Conservation (phyloP, 2,113 vertebrate species). For the Tachycineta bicolor region DNA sequence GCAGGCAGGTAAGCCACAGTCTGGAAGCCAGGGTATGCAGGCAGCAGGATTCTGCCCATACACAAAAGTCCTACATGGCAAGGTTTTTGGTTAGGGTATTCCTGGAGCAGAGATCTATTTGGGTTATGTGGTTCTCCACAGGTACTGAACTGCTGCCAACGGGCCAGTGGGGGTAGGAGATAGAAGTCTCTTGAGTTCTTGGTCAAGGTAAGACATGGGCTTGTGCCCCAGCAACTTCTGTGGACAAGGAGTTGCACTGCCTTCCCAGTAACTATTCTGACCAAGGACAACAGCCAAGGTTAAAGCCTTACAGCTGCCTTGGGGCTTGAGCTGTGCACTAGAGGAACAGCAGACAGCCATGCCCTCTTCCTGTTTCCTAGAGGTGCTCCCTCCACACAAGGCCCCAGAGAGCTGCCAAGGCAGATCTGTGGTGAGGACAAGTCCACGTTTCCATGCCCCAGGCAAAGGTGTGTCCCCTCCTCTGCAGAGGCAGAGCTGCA, state of each 20-base stretch:
- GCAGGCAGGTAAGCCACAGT: background rate
- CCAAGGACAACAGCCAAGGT: background rate
- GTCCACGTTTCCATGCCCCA: background rate
- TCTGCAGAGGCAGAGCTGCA: background rate
- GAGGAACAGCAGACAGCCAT: background rate
- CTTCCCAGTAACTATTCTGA: background rate
- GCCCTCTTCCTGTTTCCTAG: background rate
- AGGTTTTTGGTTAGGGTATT: background rate
- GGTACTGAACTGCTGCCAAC: background rate
- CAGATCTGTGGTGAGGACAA: background rate
- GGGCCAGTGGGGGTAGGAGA: background rate
- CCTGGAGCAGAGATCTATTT: background rate
- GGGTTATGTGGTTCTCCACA: background rate
- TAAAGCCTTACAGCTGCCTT: background rate
- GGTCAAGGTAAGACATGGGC: background rate
- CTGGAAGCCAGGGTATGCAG: background rate
- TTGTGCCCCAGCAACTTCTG: accelerated
- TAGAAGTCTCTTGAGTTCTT: background rate
- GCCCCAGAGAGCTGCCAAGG: background rate
- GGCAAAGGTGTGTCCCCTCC: background rate
- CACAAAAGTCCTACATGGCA: background rate
- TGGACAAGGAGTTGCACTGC: background rate
- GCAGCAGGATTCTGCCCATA: background rate
- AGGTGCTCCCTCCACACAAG: background rate
- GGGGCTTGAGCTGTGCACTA: background rate